Evolutionary conservation across 2,888 invertebrate genomes (phyloP).

Genomic region (Epiblema foenella): DNA sequence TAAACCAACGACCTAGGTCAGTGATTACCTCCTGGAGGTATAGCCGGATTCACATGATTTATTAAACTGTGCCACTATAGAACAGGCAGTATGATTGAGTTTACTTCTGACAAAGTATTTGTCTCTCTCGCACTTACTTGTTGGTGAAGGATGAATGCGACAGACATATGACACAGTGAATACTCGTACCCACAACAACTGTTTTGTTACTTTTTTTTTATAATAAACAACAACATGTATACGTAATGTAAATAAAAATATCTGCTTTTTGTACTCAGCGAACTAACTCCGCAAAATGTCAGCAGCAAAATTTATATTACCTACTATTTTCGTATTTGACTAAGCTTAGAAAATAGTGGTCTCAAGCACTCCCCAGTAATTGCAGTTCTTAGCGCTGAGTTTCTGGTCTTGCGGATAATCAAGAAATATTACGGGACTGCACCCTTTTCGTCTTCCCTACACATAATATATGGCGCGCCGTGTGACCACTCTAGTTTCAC

Average conservation of each 20-base stretch:
- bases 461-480: conserved; percentile 41
- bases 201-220: no score
- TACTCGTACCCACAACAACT: no score
- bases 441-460: conserved; percentile 46
- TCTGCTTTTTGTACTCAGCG: conserved; percentile 31
- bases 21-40: no score
- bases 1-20: no score
- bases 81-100: no score
- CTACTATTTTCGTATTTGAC: conserved; percentile 49
- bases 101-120: no score
- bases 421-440: conserved; percentile 49
- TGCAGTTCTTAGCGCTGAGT: conserved; percentile 47
- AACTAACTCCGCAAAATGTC: conserved; percentile 30
- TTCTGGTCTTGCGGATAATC: conserved; percentile 49
- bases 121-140: no score
- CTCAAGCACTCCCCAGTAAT: conserved; percentile 47
- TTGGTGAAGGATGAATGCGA: no score
- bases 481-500: conserved; percentile 32
- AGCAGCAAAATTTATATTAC: conserved; percentile 42
- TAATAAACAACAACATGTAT: neutral
- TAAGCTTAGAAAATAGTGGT: conserved; percentile 48
- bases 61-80: no score
- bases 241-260: conserved; percentile 33
- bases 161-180: no score
- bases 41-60: no score